A percentile compares a stretch with the other conserved stretches of the same genome.
These are phyloP conservation scores for Sturnira hondurensis DNA, from an alignment of 2,113 vertebrate species.

Conservation along the genomic window DNA sequence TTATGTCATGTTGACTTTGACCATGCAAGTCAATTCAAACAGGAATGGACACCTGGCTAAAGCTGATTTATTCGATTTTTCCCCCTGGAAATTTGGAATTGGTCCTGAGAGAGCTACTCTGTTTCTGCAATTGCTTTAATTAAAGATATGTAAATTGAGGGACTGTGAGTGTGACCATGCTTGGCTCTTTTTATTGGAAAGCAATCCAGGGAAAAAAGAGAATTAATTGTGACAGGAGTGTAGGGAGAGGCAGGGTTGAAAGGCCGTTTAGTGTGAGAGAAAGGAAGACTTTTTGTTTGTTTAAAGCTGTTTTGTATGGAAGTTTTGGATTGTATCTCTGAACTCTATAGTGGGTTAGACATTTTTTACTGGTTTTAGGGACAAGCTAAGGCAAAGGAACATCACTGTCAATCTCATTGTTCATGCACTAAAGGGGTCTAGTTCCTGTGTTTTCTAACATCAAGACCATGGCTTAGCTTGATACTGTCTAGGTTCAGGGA, in stretches of 20 bases:
- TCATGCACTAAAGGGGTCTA: not conserved
- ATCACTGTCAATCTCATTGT: not conserved
- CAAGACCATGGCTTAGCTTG: not conserved
- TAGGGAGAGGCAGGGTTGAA: not conserved
- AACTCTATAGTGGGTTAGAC: not conserved
- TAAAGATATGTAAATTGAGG: slow-evolving; percentile 33
- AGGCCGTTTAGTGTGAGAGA: not conserved
- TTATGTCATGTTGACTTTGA: not conserved
- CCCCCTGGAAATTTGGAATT: slow-evolving; percentile 29
- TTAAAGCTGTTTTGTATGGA: not conserved
- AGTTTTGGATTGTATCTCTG: not conserved
- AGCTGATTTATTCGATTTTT: not conserved
- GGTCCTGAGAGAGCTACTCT: not conserved
- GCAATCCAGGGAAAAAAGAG: not conserved
- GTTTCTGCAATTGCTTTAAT: slow-evolving; percentile 25
- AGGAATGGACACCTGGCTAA: not conserved
- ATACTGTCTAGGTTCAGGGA: not conserved
- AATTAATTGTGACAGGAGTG: not conserved
- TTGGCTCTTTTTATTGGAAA: not conserved
- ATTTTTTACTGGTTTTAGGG: slow-evolving; percentile 8
- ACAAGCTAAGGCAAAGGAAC: not conserved
- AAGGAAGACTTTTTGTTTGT: not conserved
- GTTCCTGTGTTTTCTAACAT: not conserved
- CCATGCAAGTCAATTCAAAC: not conserved
- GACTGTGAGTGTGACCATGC: not conserved